Conservation (phyloP, 1,140 invertebrate species). For the Bradynema listronoti region DNA sequence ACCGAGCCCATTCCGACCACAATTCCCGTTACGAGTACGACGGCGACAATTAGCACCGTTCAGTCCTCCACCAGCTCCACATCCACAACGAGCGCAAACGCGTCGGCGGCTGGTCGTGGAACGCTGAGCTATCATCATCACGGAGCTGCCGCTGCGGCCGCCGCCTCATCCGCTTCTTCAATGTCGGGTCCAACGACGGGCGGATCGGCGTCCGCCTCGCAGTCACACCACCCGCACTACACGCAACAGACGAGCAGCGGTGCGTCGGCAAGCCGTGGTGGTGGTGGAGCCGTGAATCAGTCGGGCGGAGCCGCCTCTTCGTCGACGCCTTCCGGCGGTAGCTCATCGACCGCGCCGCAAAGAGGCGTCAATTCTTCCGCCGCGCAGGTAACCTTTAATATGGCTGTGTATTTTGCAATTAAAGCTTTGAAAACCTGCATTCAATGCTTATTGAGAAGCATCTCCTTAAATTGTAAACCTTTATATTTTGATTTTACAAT, state of each 20-base stretch:
- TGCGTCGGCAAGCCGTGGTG: not conserved
- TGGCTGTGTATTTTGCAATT: no score
- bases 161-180: not conserved
- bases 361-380: no score
- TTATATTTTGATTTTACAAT: no score
- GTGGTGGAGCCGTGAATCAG: slow-evolving; percentile 3
- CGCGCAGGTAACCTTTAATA: no score
- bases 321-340: no score
- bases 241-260: no score
- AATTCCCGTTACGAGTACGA: slow-evolving; percentile 7
- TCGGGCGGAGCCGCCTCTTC: no score
- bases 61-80: not conserved
- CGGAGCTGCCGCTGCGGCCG: not conserved
- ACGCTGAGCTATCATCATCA: slow-evolving; percentile 14
- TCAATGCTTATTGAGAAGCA: no score
- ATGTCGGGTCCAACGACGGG: not conserved
- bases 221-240: not conserved
- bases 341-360: no score
- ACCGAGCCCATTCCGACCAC: slow-evolving; percentile 26
- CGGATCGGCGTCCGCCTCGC: not conserved
- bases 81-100: not conserved
- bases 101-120: not conserved
- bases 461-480: no score
- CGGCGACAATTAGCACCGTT: not conserved
- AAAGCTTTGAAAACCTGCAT: no score